A percentile compares a stretch with the other conserved stretches of the same genome.
These are phyloP conservation scores for Chaitophorus viminalis DNA, from an alignment of 2,888 invertebrate species.

Conservation along the genomic window DNA sequence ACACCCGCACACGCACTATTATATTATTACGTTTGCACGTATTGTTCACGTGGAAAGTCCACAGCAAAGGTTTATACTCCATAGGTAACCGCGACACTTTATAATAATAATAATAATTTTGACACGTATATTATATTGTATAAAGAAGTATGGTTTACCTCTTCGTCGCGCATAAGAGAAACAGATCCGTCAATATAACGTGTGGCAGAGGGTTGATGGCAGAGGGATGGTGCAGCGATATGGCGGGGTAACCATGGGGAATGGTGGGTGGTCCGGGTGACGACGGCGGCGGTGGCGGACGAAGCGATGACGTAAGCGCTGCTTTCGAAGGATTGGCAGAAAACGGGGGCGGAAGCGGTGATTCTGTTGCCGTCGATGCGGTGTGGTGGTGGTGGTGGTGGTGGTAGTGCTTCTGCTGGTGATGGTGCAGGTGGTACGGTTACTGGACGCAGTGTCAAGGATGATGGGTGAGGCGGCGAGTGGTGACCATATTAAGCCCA, in stretches of 20 bases:
- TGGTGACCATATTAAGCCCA: background rate
- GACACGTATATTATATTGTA: background rate
- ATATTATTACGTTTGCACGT: too few relatives aligned
- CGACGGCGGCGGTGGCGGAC: background rate
- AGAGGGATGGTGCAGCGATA: background rate
- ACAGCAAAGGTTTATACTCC: too few relatives aligned
- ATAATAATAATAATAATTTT: background rate
- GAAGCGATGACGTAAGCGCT: constrained; percentile 36
- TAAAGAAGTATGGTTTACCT: too few relatives aligned
- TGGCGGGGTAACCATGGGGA: background rate
- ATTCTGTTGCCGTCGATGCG: too few relatives aligned
- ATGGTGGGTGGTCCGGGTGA: background rate
- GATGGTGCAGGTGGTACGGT: too few relatives aligned
- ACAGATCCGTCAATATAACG: constrained; percentile 35
- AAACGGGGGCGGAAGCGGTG: background rate
- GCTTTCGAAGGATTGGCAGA: constrained; percentile 1
- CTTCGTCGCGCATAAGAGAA: background rate
- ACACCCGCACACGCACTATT: too few relatives aligned
- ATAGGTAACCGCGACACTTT: too few relatives aligned
- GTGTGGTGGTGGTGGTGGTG: too few relatives aligned
- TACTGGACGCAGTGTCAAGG: too few relatives aligned
- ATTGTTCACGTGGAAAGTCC: too few relatives aligned
- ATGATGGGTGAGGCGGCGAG: too few relatives aligned
- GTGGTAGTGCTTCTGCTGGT: too few relatives aligned
- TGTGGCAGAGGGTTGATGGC: background rate